Evolutionary conservation across 2,888 invertebrate genomes (phyloP).

Genomic region (Andrena flavipes): DNA sequence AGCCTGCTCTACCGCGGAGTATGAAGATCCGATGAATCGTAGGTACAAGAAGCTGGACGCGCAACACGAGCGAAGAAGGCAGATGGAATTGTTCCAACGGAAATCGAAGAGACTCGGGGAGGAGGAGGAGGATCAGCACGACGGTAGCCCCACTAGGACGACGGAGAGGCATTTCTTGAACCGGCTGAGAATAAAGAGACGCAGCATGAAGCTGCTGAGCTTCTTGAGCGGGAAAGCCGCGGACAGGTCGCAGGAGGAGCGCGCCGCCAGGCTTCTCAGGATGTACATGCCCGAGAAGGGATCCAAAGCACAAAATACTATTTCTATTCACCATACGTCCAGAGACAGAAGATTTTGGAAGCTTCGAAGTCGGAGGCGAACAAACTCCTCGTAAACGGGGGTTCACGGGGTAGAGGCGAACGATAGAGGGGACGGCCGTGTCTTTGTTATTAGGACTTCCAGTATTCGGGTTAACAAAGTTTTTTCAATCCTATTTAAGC

Average conservation of each 20-base stretch:
- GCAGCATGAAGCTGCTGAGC: conserved; percentile 80
- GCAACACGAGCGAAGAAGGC: conserved; percentile 72
- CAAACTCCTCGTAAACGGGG: conserved; percentile 76
- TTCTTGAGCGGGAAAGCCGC: conserved; percentile 80
- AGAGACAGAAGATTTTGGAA: conserved; percentile 83
- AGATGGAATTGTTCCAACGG: conserved; percentile 75
- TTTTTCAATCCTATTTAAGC: conserved; percentile 65
- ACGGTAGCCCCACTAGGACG: conserved; percentile 64
- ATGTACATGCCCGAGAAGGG: conserved; percentile 80
- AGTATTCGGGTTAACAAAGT: conserved; percentile 69
- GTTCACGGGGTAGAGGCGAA: neutral
- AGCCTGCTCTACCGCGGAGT: conserved; percentile 25
- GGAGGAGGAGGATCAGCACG: conserved; percentile 68
- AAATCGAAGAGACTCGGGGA: conserved; percentile 76
- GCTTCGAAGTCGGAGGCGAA: conserved; percentile 80
- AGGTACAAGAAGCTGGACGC: conserved; percentile 65
- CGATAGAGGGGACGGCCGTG: conserved; percentile 11
- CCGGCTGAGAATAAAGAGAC: conserved; percentile 76
- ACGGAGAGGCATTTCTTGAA: conserved; percentile 77
- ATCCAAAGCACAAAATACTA: conserved; percentile 78
- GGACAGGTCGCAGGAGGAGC: conserved; percentile 80
- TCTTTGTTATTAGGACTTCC: conserved; percentile 74
- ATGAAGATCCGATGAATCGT: conserved; percentile 36
- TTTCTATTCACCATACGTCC: conserved; percentile 82
- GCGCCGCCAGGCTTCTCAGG: conserved; percentile 77